phyloP scores from a whole-genome alignment of 2,888 invertebrate genomes.

The Hecatera dysodea region DNA sequence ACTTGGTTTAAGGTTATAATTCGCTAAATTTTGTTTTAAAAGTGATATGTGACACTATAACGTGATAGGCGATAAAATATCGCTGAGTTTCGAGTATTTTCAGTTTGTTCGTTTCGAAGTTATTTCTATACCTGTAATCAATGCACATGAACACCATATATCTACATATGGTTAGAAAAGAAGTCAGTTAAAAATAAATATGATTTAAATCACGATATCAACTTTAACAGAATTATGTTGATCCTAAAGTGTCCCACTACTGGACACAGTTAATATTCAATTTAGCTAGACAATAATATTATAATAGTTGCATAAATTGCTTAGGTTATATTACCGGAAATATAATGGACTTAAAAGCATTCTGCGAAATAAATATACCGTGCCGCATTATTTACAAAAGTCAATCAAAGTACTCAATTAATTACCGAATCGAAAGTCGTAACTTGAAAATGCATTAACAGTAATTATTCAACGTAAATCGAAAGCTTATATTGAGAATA shows the following conservation, averaged over 20 bases:
- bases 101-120: neutral
- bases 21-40: slow-evolving; percentile 28
- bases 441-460: slow-evolving; percentile 5
- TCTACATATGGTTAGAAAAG: no score
- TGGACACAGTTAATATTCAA: no score
- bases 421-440: slow-evolving; percentile 6
- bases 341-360: neutral
- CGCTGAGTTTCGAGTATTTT: neutral
- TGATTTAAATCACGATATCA: no score
- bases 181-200: no score
- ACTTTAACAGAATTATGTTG: neutral
- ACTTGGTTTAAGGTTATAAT: slow-evolving; percentile 47
- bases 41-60: slow-evolving; percentile 23
- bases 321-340: neutral
- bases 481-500: slow-evolving; percentile 9
- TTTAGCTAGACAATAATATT: neutral
- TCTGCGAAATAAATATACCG: neutral
- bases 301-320: neutral
- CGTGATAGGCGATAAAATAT: slow-evolving; percentile 9
- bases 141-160: no score
- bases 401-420: slow-evolving; percentile 20
- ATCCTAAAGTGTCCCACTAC: no score
- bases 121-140: no score
- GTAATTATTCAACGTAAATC: slow-evolving; percentile 23
- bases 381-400: neutral